Evolutionary conservation across 2,797 vertebrate genomes (phyloP).

Genomic region (Phalloptychus januarius): DNA sequence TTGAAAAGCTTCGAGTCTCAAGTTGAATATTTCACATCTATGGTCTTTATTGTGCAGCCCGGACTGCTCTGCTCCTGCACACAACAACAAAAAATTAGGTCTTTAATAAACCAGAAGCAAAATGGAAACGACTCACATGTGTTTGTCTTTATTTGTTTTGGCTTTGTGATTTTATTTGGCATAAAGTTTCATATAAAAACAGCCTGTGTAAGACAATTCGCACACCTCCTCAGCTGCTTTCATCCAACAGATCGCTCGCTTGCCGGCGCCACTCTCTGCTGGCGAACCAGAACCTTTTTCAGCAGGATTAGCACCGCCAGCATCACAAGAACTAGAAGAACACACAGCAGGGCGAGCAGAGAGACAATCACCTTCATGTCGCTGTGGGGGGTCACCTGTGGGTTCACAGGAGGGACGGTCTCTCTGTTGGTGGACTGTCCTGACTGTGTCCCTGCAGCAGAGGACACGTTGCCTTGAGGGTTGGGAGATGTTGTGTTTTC

Average conservation of each 20-base stretch:
- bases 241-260: slow-evolving; percentile 42
- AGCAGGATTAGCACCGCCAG: slow-evolving; percentile 71
- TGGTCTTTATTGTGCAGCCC: background rate
- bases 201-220: slow-evolving; percentile 16
- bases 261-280: slow-evolving; percentile 78
- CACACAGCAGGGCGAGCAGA: slow-evolving; percentile 72
- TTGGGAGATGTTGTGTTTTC: slow-evolving; percentile 53
- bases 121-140: background rate
- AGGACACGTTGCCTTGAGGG: slow-evolving; percentile 37
- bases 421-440: slow-evolving; percentile 57
- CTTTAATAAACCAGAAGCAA: slow-evolving; percentile 5
- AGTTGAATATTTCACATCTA: background rate
- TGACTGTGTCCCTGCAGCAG: slow-evolving; percentile 33
- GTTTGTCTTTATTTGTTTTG: slow-evolving; percentile 37
- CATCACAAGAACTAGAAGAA: slow-evolving; percentile 68
- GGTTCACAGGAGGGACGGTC: slow-evolving; percentile 28
- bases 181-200: slow-evolving; percentile 22
- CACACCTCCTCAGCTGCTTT: slow-evolving; percentile 19
- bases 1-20: background rate
- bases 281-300: slow-evolving; percentile 67
- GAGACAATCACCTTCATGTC: slow-evolving; percentile 57
- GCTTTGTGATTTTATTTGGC: slow-evolving; percentile 51
- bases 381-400: slow-evolving; percentile 13
- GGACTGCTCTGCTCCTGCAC: background rate
- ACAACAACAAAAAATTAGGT: background rate